Conservation (phyloP, 2,797 vertebrate species). For the Lagodon rhomboides region DNA sequence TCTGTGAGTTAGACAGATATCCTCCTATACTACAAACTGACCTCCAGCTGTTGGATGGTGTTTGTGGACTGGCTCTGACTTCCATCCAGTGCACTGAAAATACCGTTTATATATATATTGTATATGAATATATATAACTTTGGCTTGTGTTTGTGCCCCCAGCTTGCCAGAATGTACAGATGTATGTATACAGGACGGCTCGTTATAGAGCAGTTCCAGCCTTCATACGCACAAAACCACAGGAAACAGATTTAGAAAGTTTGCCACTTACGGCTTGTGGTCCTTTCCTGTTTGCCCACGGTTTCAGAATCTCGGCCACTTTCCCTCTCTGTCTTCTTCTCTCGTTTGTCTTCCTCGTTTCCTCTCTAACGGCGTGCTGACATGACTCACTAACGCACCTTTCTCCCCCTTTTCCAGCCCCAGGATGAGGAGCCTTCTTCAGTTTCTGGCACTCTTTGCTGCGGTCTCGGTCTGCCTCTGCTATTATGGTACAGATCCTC, state of each 20-base stretch:
- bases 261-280: slow-evolving; percentile 36
- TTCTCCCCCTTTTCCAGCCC: slow-evolving; percentile 44
- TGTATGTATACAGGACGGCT: background rate
- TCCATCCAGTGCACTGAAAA: background rate
- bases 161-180: background rate
- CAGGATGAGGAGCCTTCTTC: slow-evolving; percentile 78
- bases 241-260: slow-evolving; percentile 39
- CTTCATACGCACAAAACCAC: slow-evolving; percentile 32
- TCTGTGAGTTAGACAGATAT: background rate
- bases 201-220: background rate
- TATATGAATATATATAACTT: background rate
- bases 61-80: slow-evolving; percentile 3
- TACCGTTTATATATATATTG: background rate
- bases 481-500: slow-evolving; percentile 66
- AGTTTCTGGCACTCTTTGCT: slow-evolving; percentile 71
- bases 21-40: background rate
- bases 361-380: background rate
- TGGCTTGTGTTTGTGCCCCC: slow-evolving; percentile 17
- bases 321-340: background rate
- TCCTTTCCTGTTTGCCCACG: slow-evolving; percentile 31
- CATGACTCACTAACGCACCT: slow-evolving; percentile 30
- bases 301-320: slow-evolving; percentile 5
- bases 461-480: slow-evolving; percentile 70
- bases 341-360: background rate
- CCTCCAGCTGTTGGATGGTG: slow-evolving; percentile 6